Evolutionary conservation across 2,888 invertebrate species (phyloP).

Genomic region (Acronicta psi): DNA sequence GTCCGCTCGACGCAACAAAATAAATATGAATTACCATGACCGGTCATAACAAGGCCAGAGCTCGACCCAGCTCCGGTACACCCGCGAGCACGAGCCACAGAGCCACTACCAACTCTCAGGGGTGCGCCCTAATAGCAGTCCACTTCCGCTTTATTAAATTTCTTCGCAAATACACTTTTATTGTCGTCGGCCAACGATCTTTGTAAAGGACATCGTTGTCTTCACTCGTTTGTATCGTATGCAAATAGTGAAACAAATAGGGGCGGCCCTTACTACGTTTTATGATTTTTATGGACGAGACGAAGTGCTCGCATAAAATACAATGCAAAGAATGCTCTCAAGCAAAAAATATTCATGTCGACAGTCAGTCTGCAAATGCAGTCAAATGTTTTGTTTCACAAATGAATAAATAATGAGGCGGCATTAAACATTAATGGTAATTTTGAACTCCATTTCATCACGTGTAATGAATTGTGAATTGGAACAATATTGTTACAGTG

Average conservation of each 20-base stretch:
- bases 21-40: constrained; percentile 68
- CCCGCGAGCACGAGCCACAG: constrained; percentile 43
- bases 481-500: constrained; percentile 46
- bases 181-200: constrained; percentile 82
- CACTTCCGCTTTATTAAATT: constrained; percentile 89
- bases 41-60: constrained; percentile 59
- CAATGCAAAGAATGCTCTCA: constrained; percentile 66
- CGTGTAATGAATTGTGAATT: constrained; percentile 51
- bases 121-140: constrained; percentile 80
- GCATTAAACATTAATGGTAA: constrained; percentile 45
- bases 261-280: constrained; percentile 76
- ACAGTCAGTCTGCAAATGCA: constrained; percentile 58
- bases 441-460: constrained; percentile 43
- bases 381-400: constrained; percentile 56
- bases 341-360: constrained; percentile 63
- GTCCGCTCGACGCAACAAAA: constrained; percentile 50
- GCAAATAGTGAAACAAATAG: constrained; percentile 85
- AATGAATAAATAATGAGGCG: constrained; percentile 56
- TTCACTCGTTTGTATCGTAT: constrained; percentile 83
- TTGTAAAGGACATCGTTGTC: constrained; percentile 80
- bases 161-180: constrained; percentile 89
- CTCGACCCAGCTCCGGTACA: constrained; percentile 36
- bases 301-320: constrained; percentile 66
- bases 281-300: constrained; percentile 81
- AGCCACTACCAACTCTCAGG: constrained; percentile 58